Base-by-base conservation (phyloP, 2,888 invertebrate genomes). In the Temnothorax ravouxi region DNA sequence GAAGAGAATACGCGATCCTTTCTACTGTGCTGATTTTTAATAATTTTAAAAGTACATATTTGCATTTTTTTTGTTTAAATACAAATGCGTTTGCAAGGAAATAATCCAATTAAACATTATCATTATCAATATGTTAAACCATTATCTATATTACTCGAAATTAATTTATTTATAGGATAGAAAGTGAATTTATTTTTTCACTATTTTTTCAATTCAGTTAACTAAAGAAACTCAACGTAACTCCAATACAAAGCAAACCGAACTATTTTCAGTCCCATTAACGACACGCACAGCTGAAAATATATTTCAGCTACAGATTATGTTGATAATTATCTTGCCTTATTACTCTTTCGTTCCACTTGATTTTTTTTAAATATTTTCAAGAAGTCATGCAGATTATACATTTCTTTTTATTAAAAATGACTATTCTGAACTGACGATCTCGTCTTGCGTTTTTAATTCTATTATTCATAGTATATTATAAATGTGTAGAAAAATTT, bases 181-280 rank as follows among this genome's bases (percentile, higher is more conserved):
- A 5, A 41, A 41, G n/a, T 2, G 9, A 61, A 15, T 15, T 9
- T 44, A 64, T 38, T 44, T 52, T 52, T 41, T 13, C 13, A 34
- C 34, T 61, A 62, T 62, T 38, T 62, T 61, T 61, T 18, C 15
- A 61, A 61, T 34, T 11, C 0, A 13, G 3, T 61, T 34, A 61
- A 61, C 3, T 9, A 3, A 34, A 61, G 9, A 61, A 3, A 34
- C 1, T 34, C 9, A 29, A 34, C 18, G 18, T 34, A 61, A 29
- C 29, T 29, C 8, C 38, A 62, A 38, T 38, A 18, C 13, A 38
- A 62, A 50, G 38, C 15, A 50, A 75, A 62, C 2, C 6, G 3
- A 11, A 69, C 15, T 56, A 79, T 72, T 71, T 59, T 18, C 11
- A 79, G 18, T 29, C 21, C 44, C 25, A 59, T 34, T 47, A 71